These are phyloP conservation scores for Odontesthes bonariensis DNA, from an alignment of 2,113 vertebrate species.

Conservation along the genomic window DNA sequence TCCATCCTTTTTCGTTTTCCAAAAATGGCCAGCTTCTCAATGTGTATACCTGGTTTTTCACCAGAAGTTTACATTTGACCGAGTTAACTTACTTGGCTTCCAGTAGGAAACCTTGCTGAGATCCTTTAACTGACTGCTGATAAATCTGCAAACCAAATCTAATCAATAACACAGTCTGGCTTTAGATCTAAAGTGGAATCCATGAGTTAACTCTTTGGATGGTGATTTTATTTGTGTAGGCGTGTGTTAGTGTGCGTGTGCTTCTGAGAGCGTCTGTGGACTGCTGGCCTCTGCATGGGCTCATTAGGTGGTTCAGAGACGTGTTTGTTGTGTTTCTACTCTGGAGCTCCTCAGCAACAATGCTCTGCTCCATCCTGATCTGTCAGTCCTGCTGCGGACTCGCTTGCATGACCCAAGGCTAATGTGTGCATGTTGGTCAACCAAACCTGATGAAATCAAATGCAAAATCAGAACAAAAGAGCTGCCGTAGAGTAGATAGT, in stretches of 20 bases:
- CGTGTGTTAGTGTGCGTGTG: conserved; percentile 55
- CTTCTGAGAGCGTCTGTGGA: conserved; percentile 59
- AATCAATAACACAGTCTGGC: conserved; percentile 11
- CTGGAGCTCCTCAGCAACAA: conserved; percentile 59
- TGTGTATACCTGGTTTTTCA: conserved; percentile 74
- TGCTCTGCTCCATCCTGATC: conserved; percentile 58
- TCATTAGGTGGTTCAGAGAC: conserved; percentile 59
- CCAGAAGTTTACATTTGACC: conserved; percentile 72
- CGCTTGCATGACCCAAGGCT: conserved; percentile 74
- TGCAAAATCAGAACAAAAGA: conserved; percentile 51
- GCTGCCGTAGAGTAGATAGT: conserved; percentile 50
- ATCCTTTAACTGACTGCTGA: conserved; percentile 5
- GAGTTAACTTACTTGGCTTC: conserved; percentile 78
- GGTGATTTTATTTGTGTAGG: conserved; percentile 62
- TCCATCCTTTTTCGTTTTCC: conserved; percentile 56
- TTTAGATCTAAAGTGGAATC: conserved; percentile 57
- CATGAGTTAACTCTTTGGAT: conserved; percentile 75
- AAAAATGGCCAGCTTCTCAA: conserved; percentile 52
- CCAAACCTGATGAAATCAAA: conserved; percentile 81
- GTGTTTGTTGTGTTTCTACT: conserved; percentile 63
- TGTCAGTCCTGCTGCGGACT: conserved; percentile 65
- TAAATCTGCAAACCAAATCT: conserved; percentile 14
- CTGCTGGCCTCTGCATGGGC: conserved; percentile 77
- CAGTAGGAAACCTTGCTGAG: conserved; percentile 20
- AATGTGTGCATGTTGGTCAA: conserved; percentile 78